Base-by-base conservation (phyloP, 2,797 vertebrate genomes). In the Rhodeus uyekii region DNA sequence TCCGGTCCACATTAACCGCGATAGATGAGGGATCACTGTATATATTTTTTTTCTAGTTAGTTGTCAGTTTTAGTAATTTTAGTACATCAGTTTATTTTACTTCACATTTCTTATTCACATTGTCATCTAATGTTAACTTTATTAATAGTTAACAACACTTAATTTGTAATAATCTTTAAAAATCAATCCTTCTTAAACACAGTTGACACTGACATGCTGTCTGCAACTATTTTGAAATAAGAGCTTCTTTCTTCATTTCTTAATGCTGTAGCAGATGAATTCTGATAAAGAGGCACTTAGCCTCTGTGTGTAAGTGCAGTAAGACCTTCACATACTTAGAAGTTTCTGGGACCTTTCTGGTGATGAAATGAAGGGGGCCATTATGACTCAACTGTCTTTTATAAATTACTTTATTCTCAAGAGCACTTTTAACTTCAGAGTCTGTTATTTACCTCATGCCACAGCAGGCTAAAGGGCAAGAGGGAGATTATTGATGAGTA, bases 241-340 rank as follows among this genome's bases (percentile, higher is more conserved):
- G 8, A 44, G 50, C 78, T 48, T 64, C 29, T 24, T n/a, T 79
- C 2, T 77, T 34, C 19, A 22, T 64, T 39, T 64, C 75, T 78
- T 39, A 79, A 58, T 29, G 58, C 24, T 68, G 5, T 22, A 39
- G 46, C 36, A 55, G 50, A 67, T 68, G 27, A 22, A 60, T 27
- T 60, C 24, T 71, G 75, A 86, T 74, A 84, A 76, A 86, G 65
- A 86, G 85, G 79, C 80, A 79, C 76, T 76, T 60, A 75, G 68
- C 82, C 34, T 48, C 50, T 42, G 29, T 44, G 76, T 67, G 39
- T 42, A 80, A 69, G 53, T 69, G 71, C 68, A 74, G 73, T 84
- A 83, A 71, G 81, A 79, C 71, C 63, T 71, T 27, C 79, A 86
- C 82, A 74, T 74, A 73, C 75, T 72, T 71, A 9, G 55, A 73